Percentiles rank a stretch among this genome's conserved stretches.
These are phyloP conservation scores for Gambusia yucatana DNA, from an alignment of 2,797 vertebrate genomes.

Conservation along the genomic window DNA sequence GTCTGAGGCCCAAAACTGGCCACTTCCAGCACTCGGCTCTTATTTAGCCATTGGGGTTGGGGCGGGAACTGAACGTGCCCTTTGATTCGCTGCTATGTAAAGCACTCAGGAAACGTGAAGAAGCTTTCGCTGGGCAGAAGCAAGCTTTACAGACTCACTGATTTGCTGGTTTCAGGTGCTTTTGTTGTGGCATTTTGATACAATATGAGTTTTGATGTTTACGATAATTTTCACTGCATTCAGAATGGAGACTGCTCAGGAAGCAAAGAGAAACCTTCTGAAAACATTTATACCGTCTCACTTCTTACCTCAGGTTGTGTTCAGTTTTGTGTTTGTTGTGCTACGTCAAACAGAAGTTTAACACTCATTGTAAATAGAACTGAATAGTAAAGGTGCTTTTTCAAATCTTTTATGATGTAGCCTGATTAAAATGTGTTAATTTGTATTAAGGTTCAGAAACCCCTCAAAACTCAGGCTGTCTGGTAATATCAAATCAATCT, in stretches of 20 bases:
- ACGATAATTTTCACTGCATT: not conserved
- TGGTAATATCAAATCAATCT: not conserved
- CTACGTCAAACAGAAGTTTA: not conserved
- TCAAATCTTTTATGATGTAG: not conserved
- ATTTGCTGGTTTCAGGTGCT: not conserved
- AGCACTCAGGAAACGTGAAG: not conserved
- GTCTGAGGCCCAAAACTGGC: constrained; percentile 5
- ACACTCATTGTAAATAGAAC: constrained; percentile 8
- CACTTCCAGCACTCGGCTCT: not conserved
- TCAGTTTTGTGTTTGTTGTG: constrained; percentile 13
- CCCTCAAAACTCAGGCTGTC: not conserved
- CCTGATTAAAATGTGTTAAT: not conserved
- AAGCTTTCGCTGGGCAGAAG: not conserved
- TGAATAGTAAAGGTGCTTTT: not conserved
- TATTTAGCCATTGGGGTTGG: not conserved
- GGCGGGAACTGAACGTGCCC: not conserved
- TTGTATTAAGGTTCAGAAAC: not conserved
- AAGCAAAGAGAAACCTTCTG: not conserved
- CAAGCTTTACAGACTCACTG: not conserved
- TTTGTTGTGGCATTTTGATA: not conserved
- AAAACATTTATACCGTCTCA: not conserved
- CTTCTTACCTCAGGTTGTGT: constrained; percentile 25
- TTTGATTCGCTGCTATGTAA: not conserved
- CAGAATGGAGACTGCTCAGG: constrained; percentile 7
- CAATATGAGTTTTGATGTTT: constrained; percentile 4